phyloP scores from a whole-genome alignment of 1,140 invertebrate genomes.

The Rhyzopertha dominica region DNA sequence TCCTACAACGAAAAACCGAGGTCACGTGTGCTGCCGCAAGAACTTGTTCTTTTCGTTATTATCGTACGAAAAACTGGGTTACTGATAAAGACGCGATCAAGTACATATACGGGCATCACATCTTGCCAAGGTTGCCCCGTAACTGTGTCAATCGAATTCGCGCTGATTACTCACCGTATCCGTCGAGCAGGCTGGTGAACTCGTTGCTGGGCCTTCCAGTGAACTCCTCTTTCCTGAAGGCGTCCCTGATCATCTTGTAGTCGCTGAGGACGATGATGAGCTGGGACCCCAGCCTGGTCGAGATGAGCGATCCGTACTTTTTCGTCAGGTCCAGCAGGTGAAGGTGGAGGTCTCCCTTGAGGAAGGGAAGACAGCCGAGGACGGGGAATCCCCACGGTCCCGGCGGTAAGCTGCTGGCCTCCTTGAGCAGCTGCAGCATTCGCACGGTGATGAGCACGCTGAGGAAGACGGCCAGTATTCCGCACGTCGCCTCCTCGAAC shows the following conservation, averaged over 20 bases:
- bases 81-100: not conserved
- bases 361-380: constrained; percentile 74
- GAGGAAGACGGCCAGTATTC: constrained; percentile 51
- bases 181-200: constrained; percentile 79
- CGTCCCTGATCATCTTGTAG: constrained; percentile 74
- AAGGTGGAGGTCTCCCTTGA: constrained; percentile 72
- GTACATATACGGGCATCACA: not conserved
- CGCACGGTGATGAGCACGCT: constrained; percentile 48
- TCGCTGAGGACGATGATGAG: constrained; percentile 81
- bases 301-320: constrained; percentile 76
- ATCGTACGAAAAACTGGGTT: not conserved
- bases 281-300: constrained; percentile 72
- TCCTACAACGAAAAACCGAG: constrained; percentile 57
- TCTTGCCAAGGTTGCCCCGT: too few relatives aligned
- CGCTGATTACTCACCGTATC: constrained; percentile 85
- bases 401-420: constrained; percentile 63
- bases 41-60: not conserved
- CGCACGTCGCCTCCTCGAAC: constrained; percentile 29
- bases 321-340: constrained; percentile 67
- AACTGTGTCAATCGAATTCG: too few relatives aligned
- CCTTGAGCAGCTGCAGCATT: constrained; percentile 51
- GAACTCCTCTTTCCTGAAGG: constrained; percentile 79
- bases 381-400: constrained; percentile 81
- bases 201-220: constrained; percentile 78
- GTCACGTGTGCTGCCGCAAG: not conserved